These are phyloP conservation scores for Torymus tubicola DNA, from an alignment of 2,888 invertebrate species.

Conservation along the genomic window DNA sequence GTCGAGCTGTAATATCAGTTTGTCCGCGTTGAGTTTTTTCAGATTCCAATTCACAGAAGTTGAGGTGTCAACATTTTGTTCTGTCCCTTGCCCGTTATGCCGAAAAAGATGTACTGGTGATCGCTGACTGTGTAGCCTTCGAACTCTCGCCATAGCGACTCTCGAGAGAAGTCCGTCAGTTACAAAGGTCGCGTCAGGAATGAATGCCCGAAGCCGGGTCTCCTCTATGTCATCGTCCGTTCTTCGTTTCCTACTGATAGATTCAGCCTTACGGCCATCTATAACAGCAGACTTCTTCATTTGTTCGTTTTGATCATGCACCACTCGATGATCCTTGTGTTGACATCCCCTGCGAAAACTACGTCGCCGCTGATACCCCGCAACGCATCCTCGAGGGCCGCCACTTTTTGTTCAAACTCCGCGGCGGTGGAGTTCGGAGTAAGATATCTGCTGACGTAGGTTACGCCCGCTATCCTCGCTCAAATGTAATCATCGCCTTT, in stretches of 20 bases:
- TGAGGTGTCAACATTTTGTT: no score
- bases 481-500: background rate
- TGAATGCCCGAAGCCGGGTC: background rate
- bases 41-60: no score
- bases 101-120: no score
- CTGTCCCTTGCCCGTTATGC: no score
- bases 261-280: background rate
- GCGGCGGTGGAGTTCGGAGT: background rate
- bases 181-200: background rate
- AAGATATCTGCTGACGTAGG: background rate
- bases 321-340: background rate
- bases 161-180: background rate
- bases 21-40: no score
- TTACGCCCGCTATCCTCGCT: background rate
- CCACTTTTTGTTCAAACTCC: background rate
- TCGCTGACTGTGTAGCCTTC: no score
- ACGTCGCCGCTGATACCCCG: background rate
- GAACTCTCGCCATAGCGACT: no score
- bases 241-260: background rate
- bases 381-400: background rate
- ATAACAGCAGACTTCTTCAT: no score
- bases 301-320: background rate
- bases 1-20: no score
- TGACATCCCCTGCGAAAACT: background rate
- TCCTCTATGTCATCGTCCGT: background rate